phyloP scores from a whole-genome alignment of 1,140 invertebrate genomes.

The Triops longicaudatus region DNA sequence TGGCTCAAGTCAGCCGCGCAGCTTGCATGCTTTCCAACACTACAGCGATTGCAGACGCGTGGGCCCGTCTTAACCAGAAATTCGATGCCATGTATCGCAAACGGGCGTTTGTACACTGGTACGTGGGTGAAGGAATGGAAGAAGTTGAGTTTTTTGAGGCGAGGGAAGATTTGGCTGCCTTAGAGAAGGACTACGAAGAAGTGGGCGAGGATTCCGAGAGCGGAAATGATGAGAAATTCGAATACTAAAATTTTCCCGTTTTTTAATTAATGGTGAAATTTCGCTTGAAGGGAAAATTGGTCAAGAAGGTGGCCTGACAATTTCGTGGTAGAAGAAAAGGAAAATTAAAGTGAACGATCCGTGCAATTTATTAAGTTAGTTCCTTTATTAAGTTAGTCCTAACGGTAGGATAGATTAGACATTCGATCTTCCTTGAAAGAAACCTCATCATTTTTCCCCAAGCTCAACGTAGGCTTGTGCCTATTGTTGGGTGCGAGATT shows the following conservation, averaged over 20 bases:
- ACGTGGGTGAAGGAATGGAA: conserved; percentile 62
- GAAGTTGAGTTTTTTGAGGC: conserved; percentile 60
- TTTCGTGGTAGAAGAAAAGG: no score
- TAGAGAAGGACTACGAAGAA: conserved; percentile 58
- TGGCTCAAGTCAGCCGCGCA: conserved; percentile 49
- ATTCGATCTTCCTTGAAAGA: no score
- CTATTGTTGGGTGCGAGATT: no score
- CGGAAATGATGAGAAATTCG: not conserved
- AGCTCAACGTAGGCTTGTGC: no score
- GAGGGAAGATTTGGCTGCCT: conserved; percentile 54
- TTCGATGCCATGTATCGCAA: conserved; percentile 55
- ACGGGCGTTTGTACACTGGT: conserved; percentile 65
- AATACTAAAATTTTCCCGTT: not conserved
- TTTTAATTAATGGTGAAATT: not conserved
- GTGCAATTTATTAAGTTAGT: no score
- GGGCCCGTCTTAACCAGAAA: conserved; percentile 50
- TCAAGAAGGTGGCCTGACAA: no score
- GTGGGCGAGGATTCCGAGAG: conserved; percentile 36
- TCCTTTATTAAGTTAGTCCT: no score
- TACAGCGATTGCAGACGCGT: conserved; percentile 51
- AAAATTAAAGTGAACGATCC: no score
- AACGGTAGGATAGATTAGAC: no score
- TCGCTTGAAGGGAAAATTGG: no score
- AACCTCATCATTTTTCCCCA: no score
- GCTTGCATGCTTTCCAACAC: conserved; percentile 67